Percentiles rank a stretch among this genome's conserved stretches.
Conservation (phyloP, 2,113 vertebrate genomes). For the Narcine bancroftii region DNA sequence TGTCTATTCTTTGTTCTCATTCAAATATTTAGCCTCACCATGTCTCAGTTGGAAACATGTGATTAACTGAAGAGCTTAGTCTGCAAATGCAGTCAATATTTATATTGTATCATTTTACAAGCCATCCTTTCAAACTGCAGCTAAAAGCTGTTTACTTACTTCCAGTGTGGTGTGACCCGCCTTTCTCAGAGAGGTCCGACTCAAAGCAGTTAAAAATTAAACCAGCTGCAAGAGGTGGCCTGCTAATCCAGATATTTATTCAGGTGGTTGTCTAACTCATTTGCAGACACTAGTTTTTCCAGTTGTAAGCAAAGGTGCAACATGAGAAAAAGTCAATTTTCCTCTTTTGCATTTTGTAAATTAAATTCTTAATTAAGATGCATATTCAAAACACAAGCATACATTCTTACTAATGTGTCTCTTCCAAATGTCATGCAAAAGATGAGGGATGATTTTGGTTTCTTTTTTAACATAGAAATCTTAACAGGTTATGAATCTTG, state of each 20-base stretch:
- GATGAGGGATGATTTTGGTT: neutral
- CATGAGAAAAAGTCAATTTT: neutral
- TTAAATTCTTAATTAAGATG: neutral
- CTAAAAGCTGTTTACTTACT: constrained; percentile 5
- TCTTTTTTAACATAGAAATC: neutral
- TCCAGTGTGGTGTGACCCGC: neutral
- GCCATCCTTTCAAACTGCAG: constrained; percentile 14
- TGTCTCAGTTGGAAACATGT: neutral
- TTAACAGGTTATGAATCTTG: neutral
- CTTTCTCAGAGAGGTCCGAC: neutral
- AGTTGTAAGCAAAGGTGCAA: neutral
- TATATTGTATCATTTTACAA: neutral
- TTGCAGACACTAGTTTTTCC: neutral
- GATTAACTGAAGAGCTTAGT: neutral
- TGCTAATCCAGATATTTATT: constrained; percentile 15
- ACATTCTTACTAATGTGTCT: neutral
- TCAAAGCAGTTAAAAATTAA: constrained; percentile 33
- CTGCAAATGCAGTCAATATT: neutral
- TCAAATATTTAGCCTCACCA: neutral
- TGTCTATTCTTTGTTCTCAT: neutral
- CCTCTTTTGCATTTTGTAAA: neutral
- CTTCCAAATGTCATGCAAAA: neutral
- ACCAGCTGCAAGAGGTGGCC: neutral
- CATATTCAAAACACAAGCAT: neutral
- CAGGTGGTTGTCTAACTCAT: neutral